Evolutionary conservation across 1,140 invertebrate species (phyloP), one percentile per base, ranked within the genome.

Genomic region (Idris sp.): DNA sequence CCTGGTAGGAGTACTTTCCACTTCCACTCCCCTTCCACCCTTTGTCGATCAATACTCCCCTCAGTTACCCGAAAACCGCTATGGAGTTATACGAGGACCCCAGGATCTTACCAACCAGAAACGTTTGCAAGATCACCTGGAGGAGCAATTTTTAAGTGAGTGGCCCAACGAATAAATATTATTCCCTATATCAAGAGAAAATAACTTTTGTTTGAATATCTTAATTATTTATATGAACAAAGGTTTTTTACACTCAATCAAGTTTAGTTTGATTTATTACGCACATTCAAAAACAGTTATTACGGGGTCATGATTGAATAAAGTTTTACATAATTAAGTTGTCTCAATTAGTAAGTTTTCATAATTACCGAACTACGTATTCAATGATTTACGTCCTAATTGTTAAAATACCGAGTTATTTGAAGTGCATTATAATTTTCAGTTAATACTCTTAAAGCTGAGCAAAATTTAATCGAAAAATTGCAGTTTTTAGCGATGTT

Each of bases 31-130:
- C 58, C 65, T 71, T 48, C 75, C 51, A 58, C 79, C 80, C 72
- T 72, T 68, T 54, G 54, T 65, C 81, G 84, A 86, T 86, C 85
- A 86, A 86, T 86, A 86, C 83, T 79, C 79, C 78, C 79, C 80
- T 77, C 76, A 75, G 49, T 43, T 68, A 56, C 51, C 77, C 64
- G 76, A 76, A 74, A 79, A 79, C 71, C 75, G 74, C 54, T 59
- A 81, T 78, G 68, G 40, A 78, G 44, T 79, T 71, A 38, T 68
- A 67, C 54, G 25, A 74, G 67, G 61, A 75, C 49, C 56, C 68
- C 61, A 68, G 65, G 40, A 65, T 46, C 69, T 56, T 19, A 46
- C 35, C 22, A 58, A 71, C 61, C 61, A 33, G 58, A 78, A 62
- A 31, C 62, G 26, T 36, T 53, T 25, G 56, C 40, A 48, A 38